Conservation (phyloP, 2,797 vertebrate species). For the Brachyalestes nurse region DNA sequence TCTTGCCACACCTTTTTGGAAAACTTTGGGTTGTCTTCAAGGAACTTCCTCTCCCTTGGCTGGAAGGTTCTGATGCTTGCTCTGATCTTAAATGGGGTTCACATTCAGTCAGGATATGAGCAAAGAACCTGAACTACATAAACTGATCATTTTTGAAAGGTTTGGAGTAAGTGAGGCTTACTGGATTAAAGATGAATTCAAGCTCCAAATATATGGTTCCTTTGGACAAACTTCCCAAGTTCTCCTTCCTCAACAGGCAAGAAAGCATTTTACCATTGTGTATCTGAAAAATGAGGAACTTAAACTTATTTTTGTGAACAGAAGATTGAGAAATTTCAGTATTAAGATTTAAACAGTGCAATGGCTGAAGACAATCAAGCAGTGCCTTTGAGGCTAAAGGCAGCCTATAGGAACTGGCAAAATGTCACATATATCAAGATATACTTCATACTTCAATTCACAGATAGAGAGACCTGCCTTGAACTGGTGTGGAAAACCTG, state of each 20-base stretch:
- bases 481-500: too few relatives aligned
- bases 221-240: constrained; percentile 87
- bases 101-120: not conserved
- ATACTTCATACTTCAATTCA: too few relatives aligned
- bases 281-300: constrained; percentile 74
- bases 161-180: constrained; percentile 72
- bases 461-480: too few relatives aligned
- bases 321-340: constrained; percentile 49
- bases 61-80: constrained; percentile 89
- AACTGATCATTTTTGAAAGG: too few relatives aligned
- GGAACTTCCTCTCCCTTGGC: constrained; percentile 84
- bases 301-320: constrained; percentile 43
- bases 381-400: too few relatives aligned
- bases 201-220: constrained; percentile 91
- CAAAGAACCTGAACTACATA: not conserved
- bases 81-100: constrained; percentile 79
- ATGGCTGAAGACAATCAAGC: too few relatives aligned
- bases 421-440: too few relatives aligned
- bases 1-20: constrained; percentile 90
- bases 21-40: constrained; percentile 91
- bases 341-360: not conserved
- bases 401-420: too few relatives aligned
- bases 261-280: constrained; percentile 83
- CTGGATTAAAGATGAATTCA: constrained; percentile 94
- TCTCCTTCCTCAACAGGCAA: constrained; percentile 89